Percentiles rank a stretch among this genome's conserved stretches.
Evolutionary conservation across 2,113 vertebrate genomes (phyloP).

Genomic region (Butorides virescens): DNA sequence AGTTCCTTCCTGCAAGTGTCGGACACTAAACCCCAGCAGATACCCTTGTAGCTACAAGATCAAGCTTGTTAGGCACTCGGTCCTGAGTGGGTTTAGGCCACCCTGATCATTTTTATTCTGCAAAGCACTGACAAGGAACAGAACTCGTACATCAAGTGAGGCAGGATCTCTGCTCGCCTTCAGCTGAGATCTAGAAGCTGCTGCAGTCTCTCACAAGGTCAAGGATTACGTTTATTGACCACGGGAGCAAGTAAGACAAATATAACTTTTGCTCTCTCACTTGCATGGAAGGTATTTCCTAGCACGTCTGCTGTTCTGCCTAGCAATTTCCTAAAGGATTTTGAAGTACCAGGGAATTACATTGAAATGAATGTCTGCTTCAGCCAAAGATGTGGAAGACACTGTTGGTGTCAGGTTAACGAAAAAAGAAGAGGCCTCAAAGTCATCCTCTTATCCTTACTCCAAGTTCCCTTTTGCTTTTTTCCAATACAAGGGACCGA

Average conservation of each 20-base stretch:
- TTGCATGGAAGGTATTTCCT: background rate
- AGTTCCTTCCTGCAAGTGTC: accelerated
- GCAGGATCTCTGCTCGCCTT: background rate
- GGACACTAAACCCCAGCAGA: background rate
- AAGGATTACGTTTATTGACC: background rate
- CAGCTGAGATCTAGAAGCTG: background rate
- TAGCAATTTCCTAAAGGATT: background rate
- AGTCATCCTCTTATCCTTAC: background rate
- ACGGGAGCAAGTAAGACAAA: background rate
- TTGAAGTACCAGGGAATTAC: background rate
- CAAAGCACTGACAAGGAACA: background rate
- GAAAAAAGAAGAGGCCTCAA: background rate
- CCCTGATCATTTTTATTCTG: background rate
- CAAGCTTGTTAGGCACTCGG: too few relatives aligned
- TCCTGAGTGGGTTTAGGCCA: background rate
- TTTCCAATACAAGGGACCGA: background rate
- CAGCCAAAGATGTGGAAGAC: background rate
- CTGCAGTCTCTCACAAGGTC: background rate
- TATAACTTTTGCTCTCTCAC: background rate
- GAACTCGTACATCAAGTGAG: accelerated
- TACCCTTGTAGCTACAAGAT: background rate
- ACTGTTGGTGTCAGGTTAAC: background rate
- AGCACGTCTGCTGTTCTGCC: background rate
- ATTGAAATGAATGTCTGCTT: background rate
- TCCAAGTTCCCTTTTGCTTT: background rate